phyloP scores from a whole-genome alignment of 2,113 vertebrate species.

The Panurus biarmicus region DNA sequence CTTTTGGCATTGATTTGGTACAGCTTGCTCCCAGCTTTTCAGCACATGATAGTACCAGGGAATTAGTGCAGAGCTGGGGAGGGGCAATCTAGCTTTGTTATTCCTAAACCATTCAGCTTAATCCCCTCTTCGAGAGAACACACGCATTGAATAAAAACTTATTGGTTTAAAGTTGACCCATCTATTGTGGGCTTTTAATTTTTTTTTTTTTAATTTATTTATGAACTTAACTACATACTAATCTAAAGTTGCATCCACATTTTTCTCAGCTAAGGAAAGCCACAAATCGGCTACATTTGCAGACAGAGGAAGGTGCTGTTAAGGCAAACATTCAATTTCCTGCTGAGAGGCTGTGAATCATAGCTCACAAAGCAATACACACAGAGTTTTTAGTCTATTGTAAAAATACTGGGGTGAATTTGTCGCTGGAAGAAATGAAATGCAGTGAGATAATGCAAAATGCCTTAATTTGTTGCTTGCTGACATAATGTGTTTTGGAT shows the following conservation, averaged over 20 bases:
- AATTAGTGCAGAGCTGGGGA: background rate
- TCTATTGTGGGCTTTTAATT: background rate
- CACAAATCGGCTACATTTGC: background rate
- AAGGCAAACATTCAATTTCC: background rate
- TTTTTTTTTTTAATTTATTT: background rate
- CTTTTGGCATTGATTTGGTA: background rate
- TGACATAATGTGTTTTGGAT: conserved; percentile 50
- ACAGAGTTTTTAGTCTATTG: background rate
- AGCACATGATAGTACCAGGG: background rate
- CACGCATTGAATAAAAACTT: background rate
- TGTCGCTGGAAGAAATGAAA: conserved; percentile 45
- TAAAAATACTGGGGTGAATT: conserved; percentile 24
- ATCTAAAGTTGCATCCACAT: background rate
- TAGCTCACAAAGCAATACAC: background rate
- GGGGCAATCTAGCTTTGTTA: background rate
- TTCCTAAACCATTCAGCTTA: background rate
- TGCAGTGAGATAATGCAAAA: conserved; percentile 16
- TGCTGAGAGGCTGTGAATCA: conserved; percentile 26
- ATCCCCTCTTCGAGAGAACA: background rate
- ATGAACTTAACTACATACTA: background rate
- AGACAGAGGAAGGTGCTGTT: conserved; percentile 31
- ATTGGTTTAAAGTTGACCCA: background rate
- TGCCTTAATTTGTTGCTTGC: conserved; percentile 52
- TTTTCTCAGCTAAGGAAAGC: conserved; percentile 17
- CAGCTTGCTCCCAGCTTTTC: background rate